Base-by-base conservation (phyloP, 2,888 invertebrate species). In the Drosophila ezoana region DNA sequence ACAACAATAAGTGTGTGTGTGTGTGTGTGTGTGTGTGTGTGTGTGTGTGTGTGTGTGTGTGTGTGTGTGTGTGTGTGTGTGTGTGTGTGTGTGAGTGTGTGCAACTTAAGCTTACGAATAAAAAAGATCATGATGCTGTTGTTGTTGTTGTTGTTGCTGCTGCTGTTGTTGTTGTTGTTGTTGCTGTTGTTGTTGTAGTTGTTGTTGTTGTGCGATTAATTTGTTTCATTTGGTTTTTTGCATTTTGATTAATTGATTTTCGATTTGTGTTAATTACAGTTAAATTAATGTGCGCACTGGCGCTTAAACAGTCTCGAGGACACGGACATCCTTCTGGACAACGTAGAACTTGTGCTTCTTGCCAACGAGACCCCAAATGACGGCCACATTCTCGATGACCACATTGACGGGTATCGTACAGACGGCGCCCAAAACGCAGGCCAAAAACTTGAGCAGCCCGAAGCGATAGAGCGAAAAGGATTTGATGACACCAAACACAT, bases 281-380 rank as follows among this genome's bases (percentile, higher is more conserved):
- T 72, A 47, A 67, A 59, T 60, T 62, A 52, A 48, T 52, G 37
- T 6, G 20, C 5, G 23, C 28, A 8, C 28, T 8, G 28, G 2
- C 23, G 11, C 14, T 58, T 86, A 90, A 60, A 90, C 90, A 16
- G 88, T 90, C 78, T 95, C 94, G 68, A 95, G 93, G 68, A 94
- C 94, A 90, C 95, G 95, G 57, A 96, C 93, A 92, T 98, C 97
- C 92, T 99, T 99, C 92, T 98, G 97, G 56, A 99, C 98, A 88
- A 99, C 96, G 93, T 98, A 99, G 93, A 99, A 99, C 93, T 97
- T 97, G 93, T 98, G 97, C 93, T 99, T 99, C 90, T 98, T 97
- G 14, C 98, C 98, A 81, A 98, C 94, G 40, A 98, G 94, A 38
- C 98, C 98, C 97, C 98, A 98, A 74, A 98, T 95, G 37, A 98